Percentiles rank a stretch among this genome's conserved stretches.
Evolutionary conservation across 2,888 invertebrate species (phyloP).

Genomic region (Cheiracanthium punctorium): DNA sequence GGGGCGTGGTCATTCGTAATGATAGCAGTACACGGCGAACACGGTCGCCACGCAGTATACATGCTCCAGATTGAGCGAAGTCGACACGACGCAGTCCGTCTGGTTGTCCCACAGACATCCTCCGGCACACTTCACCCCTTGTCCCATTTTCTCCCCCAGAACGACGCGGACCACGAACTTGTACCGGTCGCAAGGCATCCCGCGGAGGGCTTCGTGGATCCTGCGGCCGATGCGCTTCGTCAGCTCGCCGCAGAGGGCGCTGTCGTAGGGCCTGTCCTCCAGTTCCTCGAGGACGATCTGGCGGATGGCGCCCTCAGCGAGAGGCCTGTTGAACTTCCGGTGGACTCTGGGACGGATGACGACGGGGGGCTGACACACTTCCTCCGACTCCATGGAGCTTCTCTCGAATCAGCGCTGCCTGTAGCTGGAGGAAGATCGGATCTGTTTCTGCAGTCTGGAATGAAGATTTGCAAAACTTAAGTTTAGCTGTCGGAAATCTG

Average conservation of each 20-base stretch:
- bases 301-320: not conserved
- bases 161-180: not conserved
- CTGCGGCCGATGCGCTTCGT: not conserved
- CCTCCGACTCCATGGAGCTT: too few species aligned
- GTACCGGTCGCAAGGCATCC: not conserved
- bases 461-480: too few species aligned
- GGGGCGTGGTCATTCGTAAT: not conserved
- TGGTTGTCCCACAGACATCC: not conserved
- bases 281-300: not conserved
- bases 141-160: not conserved
- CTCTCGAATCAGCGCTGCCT: too few species aligned
- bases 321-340: not conserved
- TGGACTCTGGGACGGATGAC: not conserved
- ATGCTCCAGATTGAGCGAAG: not conserved
- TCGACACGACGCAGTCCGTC: not conserved
- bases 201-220: not conserved
- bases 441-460: too few species aligned
- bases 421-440: too few species aligned
- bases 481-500: too few species aligned
- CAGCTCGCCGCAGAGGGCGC: not conserved
- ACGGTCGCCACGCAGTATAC: not conserved
- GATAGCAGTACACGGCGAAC: not conserved
- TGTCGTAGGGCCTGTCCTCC: not conserved
- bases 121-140: not conserved
- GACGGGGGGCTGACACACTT: too few species aligned